Evolutionary conservation across 2,888 invertebrate genomes (phyloP).

Genomic region (Cyclophora punctaria): DNA sequence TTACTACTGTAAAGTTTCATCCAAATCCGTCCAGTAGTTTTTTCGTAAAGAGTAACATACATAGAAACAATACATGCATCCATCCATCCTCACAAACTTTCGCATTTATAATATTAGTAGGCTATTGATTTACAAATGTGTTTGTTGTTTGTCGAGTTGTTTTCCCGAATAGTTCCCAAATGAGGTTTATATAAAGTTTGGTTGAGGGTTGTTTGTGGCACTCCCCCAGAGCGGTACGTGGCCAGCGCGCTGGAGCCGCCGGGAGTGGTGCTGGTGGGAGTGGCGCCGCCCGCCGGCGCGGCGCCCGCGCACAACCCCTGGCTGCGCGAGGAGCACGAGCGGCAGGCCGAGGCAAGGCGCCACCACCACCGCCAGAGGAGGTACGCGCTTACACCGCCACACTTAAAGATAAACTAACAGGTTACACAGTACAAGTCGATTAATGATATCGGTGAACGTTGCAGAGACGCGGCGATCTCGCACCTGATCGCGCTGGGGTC

Average conservation of each 20-base stretch:
- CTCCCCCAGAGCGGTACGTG: constrained; percentile 69
- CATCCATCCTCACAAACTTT: too few species aligned
- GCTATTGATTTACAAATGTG: neutral
- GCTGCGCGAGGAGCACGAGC: constrained; percentile 95
- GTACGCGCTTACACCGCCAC: too few species aligned
- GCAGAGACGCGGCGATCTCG: constrained; percentile 91
- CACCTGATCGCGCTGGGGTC: constrained; percentile 81
- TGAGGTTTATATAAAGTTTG: too few species aligned
- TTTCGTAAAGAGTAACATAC: too few species aligned
- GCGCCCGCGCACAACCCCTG: constrained; percentile 83
- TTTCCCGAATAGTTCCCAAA: too few species aligned
- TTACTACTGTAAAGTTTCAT: too few species aligned
- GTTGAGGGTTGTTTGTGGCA: too few species aligned
- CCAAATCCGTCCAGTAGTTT: too few species aligned
- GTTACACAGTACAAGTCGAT: too few species aligned
- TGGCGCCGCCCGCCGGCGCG: constrained; percentile 32
- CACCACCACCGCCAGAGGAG: constrained; percentile 38
- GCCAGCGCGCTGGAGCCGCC: constrained; percentile 84
- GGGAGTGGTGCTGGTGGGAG: constrained; percentile 80
- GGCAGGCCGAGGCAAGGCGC: constrained; percentile 65
- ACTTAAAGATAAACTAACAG: too few species aligned
- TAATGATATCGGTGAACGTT: constrained; percentile 27
- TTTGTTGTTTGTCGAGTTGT: neutral
- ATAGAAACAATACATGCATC: too few species aligned
- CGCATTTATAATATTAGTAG: too few species aligned